Conservation (phyloP, 1,140 invertebrate genomes). For the Steinernema feltiae region DNA sequence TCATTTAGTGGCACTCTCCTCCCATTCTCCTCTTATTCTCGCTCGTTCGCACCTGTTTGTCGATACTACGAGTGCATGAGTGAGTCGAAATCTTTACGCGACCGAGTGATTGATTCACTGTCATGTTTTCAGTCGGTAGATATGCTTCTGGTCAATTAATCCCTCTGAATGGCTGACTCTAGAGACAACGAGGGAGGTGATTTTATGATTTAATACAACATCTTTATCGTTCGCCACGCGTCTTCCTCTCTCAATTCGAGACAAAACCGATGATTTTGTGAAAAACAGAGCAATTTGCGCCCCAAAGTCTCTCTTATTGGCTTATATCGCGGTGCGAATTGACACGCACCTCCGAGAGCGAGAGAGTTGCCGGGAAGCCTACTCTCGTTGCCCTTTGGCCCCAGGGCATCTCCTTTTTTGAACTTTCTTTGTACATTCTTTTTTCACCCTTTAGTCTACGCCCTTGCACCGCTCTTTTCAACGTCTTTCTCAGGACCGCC, state of each 20-base stretch:
- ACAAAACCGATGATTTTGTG: not conserved
- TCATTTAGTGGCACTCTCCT: conserved; percentile 5
- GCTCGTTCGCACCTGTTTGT: not conserved
- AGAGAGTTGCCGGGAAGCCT: too few species aligned
- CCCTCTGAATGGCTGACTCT: not conserved
- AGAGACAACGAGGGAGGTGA: not conserved
- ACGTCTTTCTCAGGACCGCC: not conserved
- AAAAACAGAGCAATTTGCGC: not conserved
- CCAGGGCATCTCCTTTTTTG: not conserved
- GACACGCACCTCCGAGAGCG: too few species aligned
- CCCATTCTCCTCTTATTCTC: not conserved
- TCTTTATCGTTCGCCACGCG: not conserved
- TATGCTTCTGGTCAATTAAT: not conserved
- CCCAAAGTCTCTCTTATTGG: not conserved
- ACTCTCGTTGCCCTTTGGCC: not conserved
- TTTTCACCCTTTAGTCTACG: not conserved
- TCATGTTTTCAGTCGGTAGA: not conserved
- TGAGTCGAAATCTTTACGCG: not conserved
- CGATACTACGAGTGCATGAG: not conserved
- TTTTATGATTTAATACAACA: not conserved
- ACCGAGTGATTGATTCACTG: not conserved
- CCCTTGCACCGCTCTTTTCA: not conserved
- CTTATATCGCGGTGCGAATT: too few species aligned
- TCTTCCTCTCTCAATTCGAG: not conserved
- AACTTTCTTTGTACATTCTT: not conserved